A percentile compares a stretch with the other conserved stretches of the same genome.
phyloP scores from a whole-genome alignment of 53 echinoderm and acorn worm genomes.

The Patiria pectinifera region DNA sequence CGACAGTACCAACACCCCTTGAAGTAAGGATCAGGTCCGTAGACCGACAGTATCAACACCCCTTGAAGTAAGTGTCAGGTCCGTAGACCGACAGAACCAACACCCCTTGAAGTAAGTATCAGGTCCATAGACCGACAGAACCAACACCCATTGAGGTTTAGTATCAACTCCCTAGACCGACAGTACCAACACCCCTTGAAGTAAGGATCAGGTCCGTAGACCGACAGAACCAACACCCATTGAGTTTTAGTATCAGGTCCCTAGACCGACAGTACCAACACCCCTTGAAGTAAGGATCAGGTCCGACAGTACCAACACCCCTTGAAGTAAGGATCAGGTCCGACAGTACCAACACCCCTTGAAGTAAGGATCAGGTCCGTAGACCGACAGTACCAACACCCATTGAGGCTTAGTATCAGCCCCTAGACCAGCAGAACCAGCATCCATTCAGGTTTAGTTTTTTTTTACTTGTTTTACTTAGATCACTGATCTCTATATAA shows the following conservation, averaged over 20 bases:
- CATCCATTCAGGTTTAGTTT: too few species aligned
- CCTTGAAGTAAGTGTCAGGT: background rate
- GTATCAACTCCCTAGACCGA: background rate
- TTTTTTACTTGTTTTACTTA: too few species aligned
- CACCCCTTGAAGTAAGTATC: background rate
- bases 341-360: too few species aligned
- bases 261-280: constrained; percentile 64
- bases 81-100: background rate
- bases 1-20: constrained; percentile 26
- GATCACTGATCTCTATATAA: too few species aligned
- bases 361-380: too few species aligned
- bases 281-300: background rate
- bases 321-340: too few species aligned
- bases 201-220: constrained; percentile 1
- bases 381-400: too few species aligned
- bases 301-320: too few species aligned
- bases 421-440: too few species aligned
- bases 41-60: constrained; percentile 26
- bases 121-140: background rate
- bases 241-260: constrained; percentile 86
- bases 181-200: background rate
- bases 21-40: background rate
- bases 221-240: background rate
- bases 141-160: background rate
- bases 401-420: too few species aligned